phyloP scores from a whole-genome alignment of 2,797 vertebrate genomes.

The Acrocephalus scirpaceus region DNA sequence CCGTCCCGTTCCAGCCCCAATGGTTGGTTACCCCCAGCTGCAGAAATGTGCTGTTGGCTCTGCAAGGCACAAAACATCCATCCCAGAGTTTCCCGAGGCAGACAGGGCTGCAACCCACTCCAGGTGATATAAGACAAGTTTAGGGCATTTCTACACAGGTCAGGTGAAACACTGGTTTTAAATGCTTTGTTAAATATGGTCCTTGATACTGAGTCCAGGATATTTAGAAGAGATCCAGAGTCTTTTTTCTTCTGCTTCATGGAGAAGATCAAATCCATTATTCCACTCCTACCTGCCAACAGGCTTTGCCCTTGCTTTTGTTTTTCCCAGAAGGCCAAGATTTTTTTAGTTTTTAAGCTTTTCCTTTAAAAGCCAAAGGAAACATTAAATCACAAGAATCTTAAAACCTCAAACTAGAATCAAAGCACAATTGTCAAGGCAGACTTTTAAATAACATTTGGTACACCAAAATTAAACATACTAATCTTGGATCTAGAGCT shows the following conservation, averaged over 20 bases:
- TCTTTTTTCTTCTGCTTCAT: neutral
- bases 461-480: neutral
- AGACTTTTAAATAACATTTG: neutral
- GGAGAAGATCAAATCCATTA: neutral
- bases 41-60: neutral
- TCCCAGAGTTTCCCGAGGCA: neutral
- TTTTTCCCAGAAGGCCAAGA: neutral
- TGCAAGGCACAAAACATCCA: neutral
- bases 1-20: fast-evolving
- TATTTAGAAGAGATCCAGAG: neutral
- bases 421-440: neutral
- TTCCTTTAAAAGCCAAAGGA: neutral
- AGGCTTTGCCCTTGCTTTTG: neutral
- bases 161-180: neutral
- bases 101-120: neutral
- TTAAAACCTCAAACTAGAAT: neutral
- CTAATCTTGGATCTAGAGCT: neutral
- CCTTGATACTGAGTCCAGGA: neutral
- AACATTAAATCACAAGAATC: neutral
- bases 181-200: neutral
- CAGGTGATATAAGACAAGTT: neutral
- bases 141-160: neutral
- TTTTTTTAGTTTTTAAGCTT: neutral
- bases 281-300: neutral
- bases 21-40: neutral